These are phyloP conservation scores for Dicentrarchus labrax DNA, from an alignment of 2,113 vertebrate species.

Conservation along the genomic window DNA sequence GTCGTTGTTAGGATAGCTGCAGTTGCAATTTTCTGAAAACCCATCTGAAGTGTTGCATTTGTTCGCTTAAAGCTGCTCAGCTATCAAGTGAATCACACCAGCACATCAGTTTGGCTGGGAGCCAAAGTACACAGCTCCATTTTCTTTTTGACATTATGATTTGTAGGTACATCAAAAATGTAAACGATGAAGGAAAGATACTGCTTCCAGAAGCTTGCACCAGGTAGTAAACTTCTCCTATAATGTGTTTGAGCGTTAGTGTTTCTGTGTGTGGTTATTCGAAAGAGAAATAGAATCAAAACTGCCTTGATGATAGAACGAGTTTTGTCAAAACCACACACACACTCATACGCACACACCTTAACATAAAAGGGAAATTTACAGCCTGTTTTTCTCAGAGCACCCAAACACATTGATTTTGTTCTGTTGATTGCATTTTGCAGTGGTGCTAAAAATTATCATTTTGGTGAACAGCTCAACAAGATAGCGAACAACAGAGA, in stretches of 20 bases:
- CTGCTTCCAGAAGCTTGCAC: background rate
- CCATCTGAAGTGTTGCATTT: constrained; percentile 21
- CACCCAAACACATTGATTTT: constrained; percentile 18
- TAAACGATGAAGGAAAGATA: background rate
- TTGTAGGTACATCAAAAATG: constrained; percentile 5
- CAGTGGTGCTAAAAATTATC: constrained; percentile 1
- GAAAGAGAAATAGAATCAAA: background rate
- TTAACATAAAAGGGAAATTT: background rate
- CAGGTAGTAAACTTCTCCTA: background rate
- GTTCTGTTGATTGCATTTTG: constrained; percentile 29
- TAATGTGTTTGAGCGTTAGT: background rate
- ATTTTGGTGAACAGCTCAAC: constrained; percentile 1
- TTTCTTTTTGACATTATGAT: constrained; percentile 14
- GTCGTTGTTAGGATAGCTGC: constrained; percentile 15
- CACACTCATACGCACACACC: constrained; percentile 2
- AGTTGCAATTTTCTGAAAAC: constrained; percentile 25
- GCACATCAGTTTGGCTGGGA: constrained; percentile 7
- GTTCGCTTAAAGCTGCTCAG: constrained; percentile 3
- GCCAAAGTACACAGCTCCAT: constrained; percentile 4
- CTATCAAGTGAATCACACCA: constrained; percentile 14
- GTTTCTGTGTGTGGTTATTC: background rate
- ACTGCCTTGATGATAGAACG: background rate
- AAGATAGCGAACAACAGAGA: constrained; percentile 8
- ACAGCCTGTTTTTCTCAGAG: background rate
- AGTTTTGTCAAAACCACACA: constrained; percentile 1